A percentile compares a stretch with the other conserved stretches of the same genome.
These are phyloP conservation scores for Malthinus flaveolus DNA, from an alignment of 2,888 invertebrate genomes.

Conservation along the genomic window DNA sequence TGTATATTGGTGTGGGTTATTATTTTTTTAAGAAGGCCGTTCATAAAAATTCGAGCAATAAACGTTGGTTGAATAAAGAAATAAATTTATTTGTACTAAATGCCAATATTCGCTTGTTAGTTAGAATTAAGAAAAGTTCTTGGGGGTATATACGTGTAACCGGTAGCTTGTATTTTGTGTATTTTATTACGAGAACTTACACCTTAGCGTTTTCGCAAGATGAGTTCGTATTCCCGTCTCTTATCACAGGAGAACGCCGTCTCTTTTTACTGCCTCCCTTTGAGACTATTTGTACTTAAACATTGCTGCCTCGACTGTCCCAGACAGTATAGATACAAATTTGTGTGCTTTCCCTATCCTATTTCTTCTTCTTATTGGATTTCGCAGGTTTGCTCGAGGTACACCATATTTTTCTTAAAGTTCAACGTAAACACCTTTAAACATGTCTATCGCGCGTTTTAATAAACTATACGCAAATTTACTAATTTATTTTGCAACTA, in stretches of 20 bases:
- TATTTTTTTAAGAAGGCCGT: background rate
- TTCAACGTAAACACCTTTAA: slow-evolving; percentile 16
- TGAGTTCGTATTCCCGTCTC: slow-evolving; percentile 42
- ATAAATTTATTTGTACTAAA: slow-evolving; percentile 20
- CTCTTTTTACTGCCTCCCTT: slow-evolving; percentile 35
- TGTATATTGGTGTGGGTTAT: background rate
- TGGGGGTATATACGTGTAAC: slow-evolving; percentile 29
- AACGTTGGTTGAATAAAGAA: slow-evolving; percentile 13
- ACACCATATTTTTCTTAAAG: slow-evolving; percentile 15
- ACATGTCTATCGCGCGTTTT: background rate
- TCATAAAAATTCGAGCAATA: background rate
- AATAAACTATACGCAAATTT: slow-evolving; percentile 2
- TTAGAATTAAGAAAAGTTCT: slow-evolving; percentile 26
- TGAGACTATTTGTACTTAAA: slow-evolving; percentile 44
- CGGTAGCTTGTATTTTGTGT: slow-evolving; percentile 50
- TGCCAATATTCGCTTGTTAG: slow-evolving; percentile 14
- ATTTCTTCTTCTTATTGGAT: slow-evolving; percentile 43
- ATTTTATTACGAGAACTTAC: slow-evolving; percentile 48
- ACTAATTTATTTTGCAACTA: background rate
- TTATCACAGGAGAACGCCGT: slow-evolving; percentile 36
- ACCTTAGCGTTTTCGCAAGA: slow-evolving; percentile 45
- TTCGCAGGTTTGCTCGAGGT: slow-evolving; percentile 23
- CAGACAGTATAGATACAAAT: slow-evolving; percentile 47
- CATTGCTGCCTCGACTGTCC: slow-evolving; percentile 37
- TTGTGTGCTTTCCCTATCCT: slow-evolving; percentile 42